phyloP scores from a whole-genome alignment of 2,888 invertebrate genomes.

The Eumacrocentrus americanus region DNA sequence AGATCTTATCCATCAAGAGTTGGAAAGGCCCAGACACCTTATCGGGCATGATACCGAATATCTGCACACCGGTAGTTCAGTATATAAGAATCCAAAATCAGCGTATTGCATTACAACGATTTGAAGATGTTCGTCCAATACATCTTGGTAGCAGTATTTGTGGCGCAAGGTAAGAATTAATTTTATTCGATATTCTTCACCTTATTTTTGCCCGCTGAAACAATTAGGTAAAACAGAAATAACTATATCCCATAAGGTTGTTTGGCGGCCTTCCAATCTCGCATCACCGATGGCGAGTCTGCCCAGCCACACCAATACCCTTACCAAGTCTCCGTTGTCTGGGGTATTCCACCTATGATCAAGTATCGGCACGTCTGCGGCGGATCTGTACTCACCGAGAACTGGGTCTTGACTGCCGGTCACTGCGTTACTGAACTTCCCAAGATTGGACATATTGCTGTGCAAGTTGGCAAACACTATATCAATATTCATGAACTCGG shows the following conservation, averaged over 20 bases:
- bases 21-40: neutral
- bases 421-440: slow-evolving; percentile 56
- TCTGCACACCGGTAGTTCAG: neutral
- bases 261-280: slow-evolving; percentile 30
- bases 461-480: slow-evolving; percentile 66
- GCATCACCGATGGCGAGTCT: slow-evolving; percentile 47
- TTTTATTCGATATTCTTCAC: neutral
- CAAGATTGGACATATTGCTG: slow-evolving; percentile 49
- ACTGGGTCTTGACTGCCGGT: slow-evolving; percentile 61
- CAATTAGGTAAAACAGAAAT: neutral
- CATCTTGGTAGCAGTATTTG: slow-evolving; percentile 34
- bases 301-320: slow-evolving; percentile 59
- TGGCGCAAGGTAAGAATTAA: slow-evolving; percentile 45
- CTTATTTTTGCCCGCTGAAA: neutral
- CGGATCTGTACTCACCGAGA: slow-evolving; percentile 58
- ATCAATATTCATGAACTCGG: slow-evolving; percentile 49
- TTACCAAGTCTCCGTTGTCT: slow-evolving; percentile 61
- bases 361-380: slow-evolving; percentile 60
- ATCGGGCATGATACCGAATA: neutral
- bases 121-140: slow-evolving; percentile 40
- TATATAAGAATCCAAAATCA: neutral
- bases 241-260: slow-evolving; percentile 23
- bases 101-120: slow-evolving; percentile 1
- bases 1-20: neutral
- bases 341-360: slow-evolving; percentile 44